phyloP scores from a whole-genome alignment of 2,113 vertebrate genomes.

The Merops nubicus region DNA sequence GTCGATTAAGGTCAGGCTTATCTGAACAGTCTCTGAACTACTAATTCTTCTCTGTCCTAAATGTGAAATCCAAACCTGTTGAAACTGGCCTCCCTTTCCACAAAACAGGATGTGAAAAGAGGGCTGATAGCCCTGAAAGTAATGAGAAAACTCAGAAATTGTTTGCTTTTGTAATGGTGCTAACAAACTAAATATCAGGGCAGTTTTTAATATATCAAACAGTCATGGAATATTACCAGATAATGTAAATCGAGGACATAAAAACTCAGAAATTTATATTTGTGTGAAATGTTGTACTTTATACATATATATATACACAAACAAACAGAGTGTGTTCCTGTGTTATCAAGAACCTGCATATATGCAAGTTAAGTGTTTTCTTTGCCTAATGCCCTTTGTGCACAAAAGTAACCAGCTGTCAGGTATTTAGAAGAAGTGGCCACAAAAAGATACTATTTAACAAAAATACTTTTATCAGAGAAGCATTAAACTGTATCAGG shows the following conservation, averaged over 20 bases:
- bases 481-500: not conserved
- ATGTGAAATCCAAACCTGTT: constrained; percentile 43
- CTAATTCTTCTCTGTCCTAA: constrained; percentile 23
- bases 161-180: not conserved
- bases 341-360: not conserved
- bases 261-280: not conserved
- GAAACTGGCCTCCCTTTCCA: constrained; percentile 43
- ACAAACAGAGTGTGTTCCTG: not conserved
- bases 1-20: constrained; percentile 48
- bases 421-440: not conserved
- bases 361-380: not conserved
- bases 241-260: not conserved
- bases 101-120: constrained; percentile 39
- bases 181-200: not conserved
- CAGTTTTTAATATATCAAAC: not conserved
- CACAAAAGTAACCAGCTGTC: not conserved
- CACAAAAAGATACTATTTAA: not conserved
- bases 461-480: not conserved
- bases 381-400: not conserved
- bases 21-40: not conserved
- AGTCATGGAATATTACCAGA: not conserved
- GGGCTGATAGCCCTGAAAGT: constrained; percentile 3
- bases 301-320: not conserved
- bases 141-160: not conserved
- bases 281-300: not conserved